A percentile compares a stretch with the other conserved stretches of the same genome.
phyloP scores from a whole-genome alignment of 2,888 invertebrate genomes.

The Drosophila merina region DNA sequence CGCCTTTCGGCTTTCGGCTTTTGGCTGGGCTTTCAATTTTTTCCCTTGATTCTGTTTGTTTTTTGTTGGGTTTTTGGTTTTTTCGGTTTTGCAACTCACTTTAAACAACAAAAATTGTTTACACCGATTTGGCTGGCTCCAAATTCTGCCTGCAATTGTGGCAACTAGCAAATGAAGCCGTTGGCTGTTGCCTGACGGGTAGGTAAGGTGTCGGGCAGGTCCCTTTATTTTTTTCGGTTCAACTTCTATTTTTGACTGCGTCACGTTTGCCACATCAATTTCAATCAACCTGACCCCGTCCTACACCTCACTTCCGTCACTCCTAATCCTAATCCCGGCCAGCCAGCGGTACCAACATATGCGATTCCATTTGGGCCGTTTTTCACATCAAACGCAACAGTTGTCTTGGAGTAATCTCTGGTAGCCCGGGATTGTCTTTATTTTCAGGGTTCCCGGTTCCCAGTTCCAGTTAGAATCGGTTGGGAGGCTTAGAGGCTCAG shows the following conservation, averaged over 20 bases:
- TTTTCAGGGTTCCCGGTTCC: slow-evolving; percentile 8
- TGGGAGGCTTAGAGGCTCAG: slow-evolving; percentile 30
- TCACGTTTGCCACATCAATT: slow-evolving; percentile 71
- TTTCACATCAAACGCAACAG: slow-evolving; percentile 44
- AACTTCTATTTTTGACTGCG: slow-evolving; percentile 31
- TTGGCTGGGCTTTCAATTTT: slow-evolving; percentile 23
- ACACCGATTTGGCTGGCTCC: slow-evolving; percentile 26
- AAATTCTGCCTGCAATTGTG: slow-evolving; percentile 49
- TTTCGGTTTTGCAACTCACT: slow-evolving; percentile 63
- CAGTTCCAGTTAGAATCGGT: slow-evolving; percentile 8
- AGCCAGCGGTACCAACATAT: slow-evolving; percentile 17
- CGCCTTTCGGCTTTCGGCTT: neutral
- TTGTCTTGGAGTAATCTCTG: slow-evolving; percentile 34
- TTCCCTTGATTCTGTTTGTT: slow-evolving; percentile 27
- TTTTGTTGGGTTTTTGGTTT: slow-evolving; percentile 6
- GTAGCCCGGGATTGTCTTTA: slow-evolving; percentile 26
- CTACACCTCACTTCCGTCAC: neutral
- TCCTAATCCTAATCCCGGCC: neutral
- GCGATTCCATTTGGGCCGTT: slow-evolving; percentile 14
- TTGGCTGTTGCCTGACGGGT: slow-evolving; percentile 46
- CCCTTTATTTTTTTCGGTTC: slow-evolving; percentile 9
- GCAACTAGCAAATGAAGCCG: slow-evolving; percentile 63
- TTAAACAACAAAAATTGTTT: slow-evolving; percentile 47
- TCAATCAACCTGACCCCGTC: slow-evolving; percentile 58
- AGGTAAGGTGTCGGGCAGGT: slow-evolving; percentile 21